Evolutionary conservation across 2,113 vertebrate species (phyloP).

Genomic region (Thermophis baileyi): DNA sequence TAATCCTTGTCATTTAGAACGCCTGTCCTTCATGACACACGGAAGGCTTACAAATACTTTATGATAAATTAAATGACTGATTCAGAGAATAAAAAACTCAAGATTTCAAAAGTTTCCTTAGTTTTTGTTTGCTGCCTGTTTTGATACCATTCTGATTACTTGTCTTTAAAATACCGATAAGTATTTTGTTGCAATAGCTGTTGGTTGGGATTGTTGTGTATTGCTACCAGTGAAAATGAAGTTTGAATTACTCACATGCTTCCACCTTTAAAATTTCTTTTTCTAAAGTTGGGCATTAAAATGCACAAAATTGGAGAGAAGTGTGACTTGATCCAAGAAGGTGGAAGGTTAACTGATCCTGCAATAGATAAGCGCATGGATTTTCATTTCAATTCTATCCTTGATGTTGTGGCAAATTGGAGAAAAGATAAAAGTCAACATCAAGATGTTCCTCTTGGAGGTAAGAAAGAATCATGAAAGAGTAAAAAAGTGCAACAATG

Average conservation of each 20-base stretch:
- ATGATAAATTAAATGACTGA: background rate
- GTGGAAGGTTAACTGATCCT: conserved; percentile 86
- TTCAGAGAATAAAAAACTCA: background rate
- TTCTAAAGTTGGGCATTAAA: conserved; percentile 86
- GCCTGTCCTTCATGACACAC: background rate
- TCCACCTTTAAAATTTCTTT: conserved; percentile 51
- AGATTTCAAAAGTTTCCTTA: background rate
- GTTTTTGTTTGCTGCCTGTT: background rate
- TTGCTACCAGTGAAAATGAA: background rate
- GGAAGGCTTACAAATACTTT: background rate
- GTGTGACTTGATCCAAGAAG: conserved; percentile 96
- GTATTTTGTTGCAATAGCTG: background rate
- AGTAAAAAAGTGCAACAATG: background rate
- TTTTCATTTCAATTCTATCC: conserved; percentile 97
- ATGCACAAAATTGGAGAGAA: conserved; percentile 94
- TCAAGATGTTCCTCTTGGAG: conserved; percentile 90
- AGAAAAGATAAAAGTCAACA: conserved; percentile 94
- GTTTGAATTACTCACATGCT: background rate
- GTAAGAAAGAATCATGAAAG: conserved; percentile 67
- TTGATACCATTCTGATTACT: background rate
- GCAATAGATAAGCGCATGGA: conserved; percentile 98
- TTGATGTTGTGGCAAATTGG: conserved; percentile 98
- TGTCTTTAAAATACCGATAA: background rate
- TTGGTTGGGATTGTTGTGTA: background rate
- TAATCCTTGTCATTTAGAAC: background rate